Conservation (phyloP, 2,888 invertebrate species). For the Drosophila sordidula region DNA sequence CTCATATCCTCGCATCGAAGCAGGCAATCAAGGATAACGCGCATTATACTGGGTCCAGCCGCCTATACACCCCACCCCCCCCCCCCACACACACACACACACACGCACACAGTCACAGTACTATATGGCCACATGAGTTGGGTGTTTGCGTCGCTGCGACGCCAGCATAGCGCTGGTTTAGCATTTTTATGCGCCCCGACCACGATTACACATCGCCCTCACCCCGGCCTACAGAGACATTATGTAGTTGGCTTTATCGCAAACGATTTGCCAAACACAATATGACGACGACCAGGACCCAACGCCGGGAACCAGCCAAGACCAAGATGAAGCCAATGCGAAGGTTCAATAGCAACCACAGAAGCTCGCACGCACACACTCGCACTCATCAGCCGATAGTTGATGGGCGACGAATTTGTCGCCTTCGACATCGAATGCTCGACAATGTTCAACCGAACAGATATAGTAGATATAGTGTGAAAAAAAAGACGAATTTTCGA, state of each 20-base stretch:
- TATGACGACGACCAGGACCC: constrained; percentile 64
- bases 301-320: constrained; percentile 14
- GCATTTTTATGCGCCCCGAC: constrained; percentile 69
- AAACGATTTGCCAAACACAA: constrained; percentile 79
- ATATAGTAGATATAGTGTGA: too few relatives aligned
- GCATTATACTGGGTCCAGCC: constrained; percentile 58
- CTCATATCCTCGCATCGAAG: constrained; percentile 68
- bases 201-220: constrained; percentile 21
- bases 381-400: constrained; percentile 23
- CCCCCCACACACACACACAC: background rate
- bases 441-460: too few relatives aligned
- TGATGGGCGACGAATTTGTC: constrained; percentile 63
- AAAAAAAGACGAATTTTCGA: too few relatives aligned
- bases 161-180: constrained; percentile 74
- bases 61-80: background rate
- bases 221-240: constrained; percentile 68
- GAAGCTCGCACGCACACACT: constrained; percentile 22
- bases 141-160: constrained; percentile 59
- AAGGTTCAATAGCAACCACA: constrained; percentile 59
- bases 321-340: constrained; percentile 44
- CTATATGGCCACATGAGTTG: constrained; percentile 20
- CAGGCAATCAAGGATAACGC: constrained; percentile 78
- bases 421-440: background rate
- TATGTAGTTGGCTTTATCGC: constrained; percentile 80
- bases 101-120: constrained; percentile 7